A percentile compares a stretch with the other conserved stretches of the same genome.
phyloP scores from a whole-genome alignment of 2,888 invertebrate species.

The Heliconius ethilla region DNA sequence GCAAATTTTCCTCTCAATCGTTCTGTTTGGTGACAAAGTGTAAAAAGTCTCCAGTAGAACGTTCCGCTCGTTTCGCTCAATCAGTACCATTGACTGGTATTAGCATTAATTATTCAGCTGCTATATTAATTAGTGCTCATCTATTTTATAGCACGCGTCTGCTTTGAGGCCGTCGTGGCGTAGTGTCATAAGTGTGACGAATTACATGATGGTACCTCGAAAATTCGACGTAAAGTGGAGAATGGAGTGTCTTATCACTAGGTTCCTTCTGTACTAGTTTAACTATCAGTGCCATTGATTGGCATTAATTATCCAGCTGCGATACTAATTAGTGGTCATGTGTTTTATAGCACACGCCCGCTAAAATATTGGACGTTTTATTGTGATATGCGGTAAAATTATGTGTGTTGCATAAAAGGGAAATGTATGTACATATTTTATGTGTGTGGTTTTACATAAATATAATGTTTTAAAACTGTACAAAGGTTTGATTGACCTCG shows the following conservation, averaged over 20 bases:
- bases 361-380: constrained; percentile 29
- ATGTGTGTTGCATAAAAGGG: neutral
- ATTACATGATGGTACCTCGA: no score
- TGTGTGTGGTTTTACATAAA: neutral
- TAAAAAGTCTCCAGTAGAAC: no score
- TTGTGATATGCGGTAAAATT: constrained; percentile 20
- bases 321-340: constrained; percentile 34
- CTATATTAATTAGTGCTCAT: constrained; percentile 31
- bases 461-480: neutral
- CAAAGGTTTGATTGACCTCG: no score
- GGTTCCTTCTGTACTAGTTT: neutral
- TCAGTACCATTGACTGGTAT: constrained; percentile 32
- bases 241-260: no score
- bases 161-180: neutral
- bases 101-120: constrained; percentile 37
- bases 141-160: constrained; percentile 27
- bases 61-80: neutral
- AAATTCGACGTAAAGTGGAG: no score
- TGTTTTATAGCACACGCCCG: constrained; percentile 29
- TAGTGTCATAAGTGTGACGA: no score
- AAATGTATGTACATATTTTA: neutral
- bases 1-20: no score
- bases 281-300: constrained; percentile 31
- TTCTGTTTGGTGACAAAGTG: no score
- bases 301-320: constrained; percentile 35